Evolutionary conservation across 2,888 invertebrate species (phyloP).

Genomic region (Andrena chrysosceles): DNA sequence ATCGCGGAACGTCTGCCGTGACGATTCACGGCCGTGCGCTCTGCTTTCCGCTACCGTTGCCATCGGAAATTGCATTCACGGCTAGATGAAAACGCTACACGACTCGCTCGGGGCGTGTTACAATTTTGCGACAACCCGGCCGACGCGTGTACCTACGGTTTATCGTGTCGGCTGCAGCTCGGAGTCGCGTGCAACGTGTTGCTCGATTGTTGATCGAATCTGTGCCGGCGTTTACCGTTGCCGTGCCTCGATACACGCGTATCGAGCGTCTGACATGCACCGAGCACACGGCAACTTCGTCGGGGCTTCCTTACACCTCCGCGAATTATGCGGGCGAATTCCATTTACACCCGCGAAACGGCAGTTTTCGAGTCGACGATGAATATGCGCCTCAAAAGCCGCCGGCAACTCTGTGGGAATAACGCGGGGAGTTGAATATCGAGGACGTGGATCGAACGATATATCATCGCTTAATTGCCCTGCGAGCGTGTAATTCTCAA

Average conservation of each 20-base stretch:
- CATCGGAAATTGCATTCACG: not conserved
- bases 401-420: too few species aligned
- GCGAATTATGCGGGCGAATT: conserved; percentile 22
- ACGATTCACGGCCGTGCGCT: too few species aligned
- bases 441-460: not conserved
- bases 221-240: conserved; percentile 29
- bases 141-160: conserved; percentile 8
- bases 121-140: conserved; percentile 9
- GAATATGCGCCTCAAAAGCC: too few species aligned
- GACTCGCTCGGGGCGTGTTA: not conserved
- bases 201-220: conserved; percentile 47
- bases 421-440: too few species aligned
- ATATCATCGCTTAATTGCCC: not conserved
- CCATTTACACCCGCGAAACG: not conserved
- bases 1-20: not conserved
- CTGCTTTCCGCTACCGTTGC: not conserved
- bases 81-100: not conserved
- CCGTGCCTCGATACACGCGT: conserved; percentile 7
- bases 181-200: conserved; percentile 50
- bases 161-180: conserved; percentile 30
- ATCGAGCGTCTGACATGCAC: conserved; percentile 24
- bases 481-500: not conserved
- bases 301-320: conserved; percentile 11
- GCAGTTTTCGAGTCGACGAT: too few species aligned
- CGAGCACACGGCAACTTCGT: not conserved